Conservation (phyloP, 2,888 invertebrate genomes). For the Heliconius erato region DNA sequence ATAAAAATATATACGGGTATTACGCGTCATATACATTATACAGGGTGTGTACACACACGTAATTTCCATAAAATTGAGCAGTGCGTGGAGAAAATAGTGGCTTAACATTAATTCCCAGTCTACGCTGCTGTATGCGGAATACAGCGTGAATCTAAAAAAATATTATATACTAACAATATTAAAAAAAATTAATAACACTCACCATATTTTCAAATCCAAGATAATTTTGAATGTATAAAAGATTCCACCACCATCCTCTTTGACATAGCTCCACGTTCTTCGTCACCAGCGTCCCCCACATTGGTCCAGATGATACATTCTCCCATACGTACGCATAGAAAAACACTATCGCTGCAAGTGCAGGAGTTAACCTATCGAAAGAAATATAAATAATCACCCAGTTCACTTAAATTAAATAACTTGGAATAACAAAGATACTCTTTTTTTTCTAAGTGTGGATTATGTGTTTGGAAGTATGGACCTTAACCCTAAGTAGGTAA, state of each 20-base stretch:
- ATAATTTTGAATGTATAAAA: constrained; percentile 89
- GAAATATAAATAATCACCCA: too few relatives aligned
- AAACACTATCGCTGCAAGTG: constrained; percentile 86
- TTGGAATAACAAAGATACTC: too few relatives aligned
- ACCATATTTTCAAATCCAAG: constrained; percentile 90
- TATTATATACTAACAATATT: neutral
- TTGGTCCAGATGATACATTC: constrained; percentile 87
- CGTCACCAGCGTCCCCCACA: constrained; percentile 88
- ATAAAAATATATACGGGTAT: neutral
- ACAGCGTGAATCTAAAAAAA: too few relatives aligned
- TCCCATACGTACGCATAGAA: constrained; percentile 90
- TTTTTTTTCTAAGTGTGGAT: too few relatives aligned
- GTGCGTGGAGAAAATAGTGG: neutral
- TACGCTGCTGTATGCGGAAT: too few relatives aligned
- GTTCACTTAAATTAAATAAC: too few relatives aligned
- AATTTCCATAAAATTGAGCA: neutral
- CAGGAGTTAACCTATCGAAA: constrained; percentile 86
- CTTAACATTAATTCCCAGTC: neutral
- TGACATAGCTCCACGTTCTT: constrained; percentile 88
- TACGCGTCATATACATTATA: neutral
- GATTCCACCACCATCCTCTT: constrained; percentile 88
- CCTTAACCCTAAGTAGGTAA: too few relatives aligned
- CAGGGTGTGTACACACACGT: neutral
- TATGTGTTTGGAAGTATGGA: too few relatives aligned
- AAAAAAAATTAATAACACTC: constrained; percentile 53